Evolutionary conservation across 2,888 invertebrate species (phyloP), one percentile per base, ranked within the genome.

Genomic region (Bombyx huttoni): DNA sequence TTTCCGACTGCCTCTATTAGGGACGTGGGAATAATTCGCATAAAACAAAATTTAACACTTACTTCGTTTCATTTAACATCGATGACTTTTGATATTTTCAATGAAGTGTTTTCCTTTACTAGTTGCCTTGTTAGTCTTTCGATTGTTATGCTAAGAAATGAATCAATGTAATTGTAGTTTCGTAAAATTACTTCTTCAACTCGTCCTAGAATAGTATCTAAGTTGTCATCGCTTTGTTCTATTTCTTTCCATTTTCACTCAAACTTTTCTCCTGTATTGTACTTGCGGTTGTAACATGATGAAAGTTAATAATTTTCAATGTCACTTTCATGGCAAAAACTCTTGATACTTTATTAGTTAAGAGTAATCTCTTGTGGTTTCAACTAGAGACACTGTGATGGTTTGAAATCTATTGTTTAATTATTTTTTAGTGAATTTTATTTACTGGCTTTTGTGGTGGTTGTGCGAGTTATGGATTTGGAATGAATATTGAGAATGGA

Each of bases 1-100:
- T 82, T 85, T 85, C 85, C 85, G 83, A 83, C 76, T 73, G 69
- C 66, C 67, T 67, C 77, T 82, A 86, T 82, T 86, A 86, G 69
- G 85, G 77, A 88, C 86, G 86, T 88, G 87, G 75, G 87, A 87
- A 85, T 65, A 63, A 56, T 57, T 54, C 51, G 63, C 63, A 70
- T 67, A 47, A 48, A 50, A 73, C 70, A 58, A 60, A 61, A 62
- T 62, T 66, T 63, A 66, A 65, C 74, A 62, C 62, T 69, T 69
- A 74, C 72, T 59, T 66, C 70, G 71, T 70, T 77, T 75, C 71
- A 75, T 73, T 82, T 75, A 63, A 62, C 70, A 68, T 73, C 65
- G 62, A 68, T 65, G 63, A 58, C 57, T 58, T 61, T 57, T 58
- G 71, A 73, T 73, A 64, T 49, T 58, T 72, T 73, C 66, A 62